phyloP scores from a whole-genome alignment of 2,888 invertebrate species.

The Caradrina clavipalpis region DNA sequence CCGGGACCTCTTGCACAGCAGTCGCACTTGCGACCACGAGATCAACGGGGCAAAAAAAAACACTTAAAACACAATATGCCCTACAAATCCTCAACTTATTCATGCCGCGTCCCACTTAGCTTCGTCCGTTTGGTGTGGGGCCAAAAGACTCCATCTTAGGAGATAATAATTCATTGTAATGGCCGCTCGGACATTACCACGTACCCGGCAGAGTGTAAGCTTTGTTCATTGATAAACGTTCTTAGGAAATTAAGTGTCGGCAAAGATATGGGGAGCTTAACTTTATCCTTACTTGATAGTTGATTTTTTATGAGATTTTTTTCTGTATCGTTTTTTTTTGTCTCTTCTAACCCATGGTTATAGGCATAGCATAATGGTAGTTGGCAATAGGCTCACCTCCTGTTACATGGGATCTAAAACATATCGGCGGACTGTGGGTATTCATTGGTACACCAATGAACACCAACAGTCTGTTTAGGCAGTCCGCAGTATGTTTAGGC shows the following conservation, averaged over 20 bases:
- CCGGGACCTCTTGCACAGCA: too few species aligned
- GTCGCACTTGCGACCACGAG: too few species aligned
- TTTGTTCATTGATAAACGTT: slow-evolving; percentile 58
- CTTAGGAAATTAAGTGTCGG: slow-evolving; percentile 44
- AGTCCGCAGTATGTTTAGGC: too few species aligned
- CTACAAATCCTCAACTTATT: slow-evolving; percentile 4
- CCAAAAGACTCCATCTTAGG: slow-evolving; percentile 60
- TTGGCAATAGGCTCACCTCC: too few species aligned
- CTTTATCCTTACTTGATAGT: slow-evolving; percentile 5
- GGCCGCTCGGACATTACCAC: slow-evolving; percentile 35
- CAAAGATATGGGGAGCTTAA: slow-evolving; percentile 19
- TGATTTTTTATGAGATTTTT: neutral
- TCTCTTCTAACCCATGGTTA: too few species aligned
- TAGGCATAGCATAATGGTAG: too few species aligned
- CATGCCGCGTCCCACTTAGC: slow-evolving; percentile 6
- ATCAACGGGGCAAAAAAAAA: too few species aligned
- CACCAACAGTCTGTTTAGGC: too few species aligned
- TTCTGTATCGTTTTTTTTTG: neutral
- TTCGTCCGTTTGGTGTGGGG: slow-evolving; percentile 30
- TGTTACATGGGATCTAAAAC: too few species aligned
- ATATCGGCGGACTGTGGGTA: too few species aligned
- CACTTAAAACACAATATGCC: neutral
- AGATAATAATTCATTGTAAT: slow-evolving; percentile 69
- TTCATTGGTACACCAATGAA: too few species aligned
- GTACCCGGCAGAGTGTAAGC: slow-evolving; percentile 35